These are phyloP conservation scores for Rapana venosa DNA, from an alignment of 2,888 invertebrate genomes.

Conservation along the genomic window DNA sequence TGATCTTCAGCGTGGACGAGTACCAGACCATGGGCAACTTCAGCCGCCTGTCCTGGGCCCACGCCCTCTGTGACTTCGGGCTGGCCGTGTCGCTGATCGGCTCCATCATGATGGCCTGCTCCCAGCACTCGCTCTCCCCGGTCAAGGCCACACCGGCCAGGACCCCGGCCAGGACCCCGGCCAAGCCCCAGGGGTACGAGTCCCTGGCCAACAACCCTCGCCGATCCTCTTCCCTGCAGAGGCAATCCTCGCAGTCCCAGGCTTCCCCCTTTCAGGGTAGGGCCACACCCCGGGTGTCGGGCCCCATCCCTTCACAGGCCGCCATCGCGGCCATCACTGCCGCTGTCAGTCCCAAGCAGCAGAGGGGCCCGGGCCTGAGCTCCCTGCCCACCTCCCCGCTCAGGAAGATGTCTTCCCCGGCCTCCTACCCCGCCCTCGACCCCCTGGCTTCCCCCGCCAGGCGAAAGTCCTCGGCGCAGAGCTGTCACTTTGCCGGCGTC, in stretches of 20 bases:
- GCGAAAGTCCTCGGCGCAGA: slow-evolving; percentile 32
- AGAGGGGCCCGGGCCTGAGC: neutral
- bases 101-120: slow-evolving; percentile 46
- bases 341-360: slow-evolving; percentile 37
- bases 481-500: slow-evolving; percentile 34
- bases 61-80: slow-evolving; percentile 39
- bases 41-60: slow-evolving; percentile 38
- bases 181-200: slow-evolving; percentile 39
- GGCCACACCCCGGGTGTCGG: slow-evolving; percentile 34
- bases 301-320: slow-evolving; percentile 39
- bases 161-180: neutral
- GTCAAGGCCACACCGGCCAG: slow-evolving; percentile 26
- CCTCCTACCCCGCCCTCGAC: slow-evolving; percentile 30
- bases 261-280: slow-evolving; percentile 38
- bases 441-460: slow-evolving; percentile 25
- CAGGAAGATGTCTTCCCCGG: slow-evolving; percentile 28
- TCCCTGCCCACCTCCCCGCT: slow-evolving; percentile 18
- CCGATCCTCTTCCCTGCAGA: slow-evolving; percentile 18
- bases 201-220: slow-evolving; percentile 26
- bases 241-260: slow-evolving; percentile 22
- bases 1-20: slow-evolving; percentile 39
- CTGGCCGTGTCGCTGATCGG: slow-evolving; percentile 39
- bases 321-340: slow-evolving; percentile 37
- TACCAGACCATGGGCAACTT: slow-evolving; percentile 17
- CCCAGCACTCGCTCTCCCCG: slow-evolving; percentile 40